These are phyloP conservation scores for Zalophus californianus DNA, from an alignment of 2,797 vertebrate genomes.

Conservation along the genomic window DNA sequence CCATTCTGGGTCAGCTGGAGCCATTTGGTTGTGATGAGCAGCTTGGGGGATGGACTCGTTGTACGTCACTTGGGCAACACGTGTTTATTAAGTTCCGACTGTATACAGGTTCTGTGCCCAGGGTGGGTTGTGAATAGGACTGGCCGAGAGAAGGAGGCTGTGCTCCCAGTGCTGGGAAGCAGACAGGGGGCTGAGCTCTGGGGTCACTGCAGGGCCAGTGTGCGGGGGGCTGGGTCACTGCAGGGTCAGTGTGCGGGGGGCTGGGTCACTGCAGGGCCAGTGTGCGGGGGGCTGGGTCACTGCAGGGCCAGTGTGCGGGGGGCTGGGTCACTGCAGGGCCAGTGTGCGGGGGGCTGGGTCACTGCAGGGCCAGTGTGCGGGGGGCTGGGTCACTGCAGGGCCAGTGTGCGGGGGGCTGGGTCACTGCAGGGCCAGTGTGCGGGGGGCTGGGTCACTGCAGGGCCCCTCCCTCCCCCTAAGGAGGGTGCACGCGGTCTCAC, in stretches of 20 bases:
- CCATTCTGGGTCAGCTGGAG: rapidly evolving
- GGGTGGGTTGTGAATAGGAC: rapidly evolving
- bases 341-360: rapidly evolving
- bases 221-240: rapidly evolving
- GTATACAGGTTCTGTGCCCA: not conserved
- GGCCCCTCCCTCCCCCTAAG: not conserved
- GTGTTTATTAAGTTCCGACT: not conserved
- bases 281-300: no score
- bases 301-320: no score
- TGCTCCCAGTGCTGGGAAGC: rapidly evolving
- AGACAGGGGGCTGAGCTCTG: rapidly evolving
- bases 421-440: no score
- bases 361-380: no score
- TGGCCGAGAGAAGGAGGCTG: rapidly evolving
- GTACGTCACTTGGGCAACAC: rapidly evolving
- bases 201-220: not conserved
- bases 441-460: not conserved
- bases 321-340: no score
- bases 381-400: no score
- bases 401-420: no score
- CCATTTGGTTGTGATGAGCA: rapidly evolving
- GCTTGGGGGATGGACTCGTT: no score
- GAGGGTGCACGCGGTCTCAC: rapidly evolving
- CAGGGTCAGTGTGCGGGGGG: no score
- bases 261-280: no score